Evolutionary conservation across 2,113 vertebrate genomes (phyloP).

Genomic region (Indicator maculatus): DNA sequence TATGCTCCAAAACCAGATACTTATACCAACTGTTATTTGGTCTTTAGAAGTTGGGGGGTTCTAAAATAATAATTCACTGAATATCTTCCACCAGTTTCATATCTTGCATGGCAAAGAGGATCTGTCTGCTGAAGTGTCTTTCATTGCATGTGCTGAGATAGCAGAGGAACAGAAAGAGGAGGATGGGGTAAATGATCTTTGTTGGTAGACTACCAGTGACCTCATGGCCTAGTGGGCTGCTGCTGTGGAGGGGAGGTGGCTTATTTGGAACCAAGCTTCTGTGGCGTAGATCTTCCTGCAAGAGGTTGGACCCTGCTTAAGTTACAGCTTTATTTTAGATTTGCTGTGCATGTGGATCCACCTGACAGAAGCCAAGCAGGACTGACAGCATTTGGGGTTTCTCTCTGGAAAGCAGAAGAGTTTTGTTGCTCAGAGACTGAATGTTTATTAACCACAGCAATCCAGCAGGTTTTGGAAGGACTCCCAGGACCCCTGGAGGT

Average conservation of each 20-base stretch:
- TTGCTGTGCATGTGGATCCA: neutral
- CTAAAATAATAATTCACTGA: neutral
- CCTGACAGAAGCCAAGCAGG: neutral
- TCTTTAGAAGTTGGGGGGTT: neutral
- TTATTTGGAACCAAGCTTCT: neutral
- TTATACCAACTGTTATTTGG: neutral
- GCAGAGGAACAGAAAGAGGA: neutral
- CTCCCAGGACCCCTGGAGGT: slow-evolving; percentile 69
- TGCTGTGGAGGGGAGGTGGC: neutral
- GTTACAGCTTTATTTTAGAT: neutral
- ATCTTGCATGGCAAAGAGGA: neutral
- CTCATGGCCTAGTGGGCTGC: neutral
- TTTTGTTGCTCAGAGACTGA: slow-evolving; percentile 69
- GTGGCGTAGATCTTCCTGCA: neutral
- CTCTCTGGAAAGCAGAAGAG: neutral
- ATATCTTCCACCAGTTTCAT: neutral
- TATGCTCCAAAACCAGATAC: neutral
- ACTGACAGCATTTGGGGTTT: neutral
- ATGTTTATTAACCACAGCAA: slow-evolving; percentile 75
- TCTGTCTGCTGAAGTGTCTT: neutral
- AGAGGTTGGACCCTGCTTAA: neutral
- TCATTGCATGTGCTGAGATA: neutral
- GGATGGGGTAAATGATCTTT: neutral
- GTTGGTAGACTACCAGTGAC: neutral
- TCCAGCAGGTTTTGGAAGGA: slow-evolving; percentile 52